Conservation (phyloP, 2,888 invertebrate species). For the Limnephilus marmoratus region DNA sequence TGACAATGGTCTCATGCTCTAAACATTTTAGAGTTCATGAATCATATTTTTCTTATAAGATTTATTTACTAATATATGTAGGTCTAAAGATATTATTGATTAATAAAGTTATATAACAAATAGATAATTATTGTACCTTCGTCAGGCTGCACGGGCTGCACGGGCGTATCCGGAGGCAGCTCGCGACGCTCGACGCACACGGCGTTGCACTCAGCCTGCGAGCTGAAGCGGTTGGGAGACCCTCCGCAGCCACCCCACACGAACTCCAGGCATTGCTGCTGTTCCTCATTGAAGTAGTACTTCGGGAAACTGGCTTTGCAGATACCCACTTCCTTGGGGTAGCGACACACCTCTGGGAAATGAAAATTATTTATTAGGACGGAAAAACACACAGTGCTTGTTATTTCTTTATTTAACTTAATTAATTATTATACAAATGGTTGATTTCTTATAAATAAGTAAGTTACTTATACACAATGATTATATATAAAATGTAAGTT, state of each 20-base stretch:
- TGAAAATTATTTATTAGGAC: neutral
- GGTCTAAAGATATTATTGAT: too few relatives aligned
- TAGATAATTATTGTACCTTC: slow-evolving; percentile 15
- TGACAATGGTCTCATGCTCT: too few relatives aligned
- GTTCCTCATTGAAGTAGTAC: slow-evolving; percentile 82
- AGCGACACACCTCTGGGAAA: slow-evolving; percentile 84
- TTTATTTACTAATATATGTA: too few relatives aligned
- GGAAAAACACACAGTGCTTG: neutral
- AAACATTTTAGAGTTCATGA: too few relatives aligned
- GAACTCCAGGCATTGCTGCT: slow-evolving; percentile 83
- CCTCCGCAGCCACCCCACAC: slow-evolving; percentile 90
- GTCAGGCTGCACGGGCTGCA: neutral
- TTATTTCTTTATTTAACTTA: too few relatives aligned
- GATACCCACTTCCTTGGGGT: slow-evolving; percentile 82
- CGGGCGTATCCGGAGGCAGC: slow-evolving; percentile 69
- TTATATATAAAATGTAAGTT: too few relatives aligned
- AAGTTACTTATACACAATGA: too few relatives aligned
- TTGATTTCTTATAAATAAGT: too few relatives aligned
- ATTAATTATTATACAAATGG: too few relatives aligned
- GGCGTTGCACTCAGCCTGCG: slow-evolving; percentile 84
- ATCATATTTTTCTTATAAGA: too few relatives aligned
- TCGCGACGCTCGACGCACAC: slow-evolving; percentile 82
- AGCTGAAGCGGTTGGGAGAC: slow-evolving; percentile 89
- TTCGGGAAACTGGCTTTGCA: slow-evolving; percentile 82
- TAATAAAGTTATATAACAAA: neutral